Evolutionary conservation across 2,888 invertebrate species (phyloP).

Genomic region (Dryobotodes eremita): DNA sequence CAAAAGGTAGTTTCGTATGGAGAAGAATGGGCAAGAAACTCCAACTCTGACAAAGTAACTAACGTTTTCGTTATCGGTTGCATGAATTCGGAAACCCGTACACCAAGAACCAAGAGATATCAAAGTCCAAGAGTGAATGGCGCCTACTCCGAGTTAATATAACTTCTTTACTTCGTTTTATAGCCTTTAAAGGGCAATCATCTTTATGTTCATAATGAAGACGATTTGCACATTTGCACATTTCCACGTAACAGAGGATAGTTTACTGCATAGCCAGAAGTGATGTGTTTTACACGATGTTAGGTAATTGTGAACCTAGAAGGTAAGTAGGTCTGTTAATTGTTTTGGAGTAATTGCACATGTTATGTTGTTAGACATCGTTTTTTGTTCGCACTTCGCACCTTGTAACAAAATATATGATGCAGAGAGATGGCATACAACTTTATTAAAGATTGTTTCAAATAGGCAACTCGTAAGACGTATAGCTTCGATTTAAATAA

Average conservation of each 20-base stretch:
- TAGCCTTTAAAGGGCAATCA: neutral
- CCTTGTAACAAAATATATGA: neutral
- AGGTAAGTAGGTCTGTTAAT: neutral
- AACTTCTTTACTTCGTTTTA: too few relatives aligned
- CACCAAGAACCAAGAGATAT: too few relatives aligned
- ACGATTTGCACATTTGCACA: neutral
- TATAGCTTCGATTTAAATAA: too few relatives aligned
- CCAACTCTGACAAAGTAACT: too few relatives aligned
- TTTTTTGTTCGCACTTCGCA: neutral
- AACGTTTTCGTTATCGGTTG: too few relatives aligned
- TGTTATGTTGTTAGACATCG: slow-evolving; percentile 16
- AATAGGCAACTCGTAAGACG: neutral
- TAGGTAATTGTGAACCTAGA: neutral
- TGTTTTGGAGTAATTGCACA: slow-evolving; percentile 4
- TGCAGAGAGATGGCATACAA: neutral
- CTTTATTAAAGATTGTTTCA: neutral
- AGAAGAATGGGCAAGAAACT: too few relatives aligned
- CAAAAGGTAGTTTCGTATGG: too few relatives aligned
- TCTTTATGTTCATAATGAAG: neutral
- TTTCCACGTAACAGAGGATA: neutral
- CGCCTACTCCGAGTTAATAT: neutral
- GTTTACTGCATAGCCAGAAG: neutral
- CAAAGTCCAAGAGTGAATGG: neutral
- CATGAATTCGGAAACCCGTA: too few relatives aligned
- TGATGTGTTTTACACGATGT: slow-evolving; percentile 8